Evolutionary conservation across 2,113 vertebrate species (phyloP), one percentile per base, ranked within the genome.

Genomic region (Amazona vittata): DNA sequence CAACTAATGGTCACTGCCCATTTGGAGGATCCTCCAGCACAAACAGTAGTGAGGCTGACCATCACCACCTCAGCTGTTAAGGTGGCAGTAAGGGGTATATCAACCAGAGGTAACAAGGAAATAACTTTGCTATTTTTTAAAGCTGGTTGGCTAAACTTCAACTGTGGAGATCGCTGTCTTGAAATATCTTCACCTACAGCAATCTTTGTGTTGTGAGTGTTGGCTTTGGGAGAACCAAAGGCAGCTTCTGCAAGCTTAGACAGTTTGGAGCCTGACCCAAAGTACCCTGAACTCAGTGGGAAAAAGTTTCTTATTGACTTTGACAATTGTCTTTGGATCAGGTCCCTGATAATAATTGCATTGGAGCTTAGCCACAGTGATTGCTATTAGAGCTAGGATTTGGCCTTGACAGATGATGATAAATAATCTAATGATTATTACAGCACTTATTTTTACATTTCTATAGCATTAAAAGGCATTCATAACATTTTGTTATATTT

Each of bases 391-490:
- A 97, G 63, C 82, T 52, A 5, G 71, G 81, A 93, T 84, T 96
- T 86, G 93, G 86, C 89, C 82, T 84, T 85, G 77, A 94, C 39
- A 83, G 88, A 77, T 43, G 87, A 91, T 83, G 90, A 90, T 79
- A 92, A 97, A 95, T 74, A 92, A 97, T 46, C 44, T 85, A 81
- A 76, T 70, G 85, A 77, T 94, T 91, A 95, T 96, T 93, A 75
- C 59, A 85, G 80, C 53, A 73, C 41, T 92, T 92, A 82, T 96
- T 94, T 67, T 91, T 91, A 77, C 75, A 80, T 95, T 97, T 97
- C 89, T 97, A 94, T 90, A 78, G 93, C 85, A 89, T 94, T 96
- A 95, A 93, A 85, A 94, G 35, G 79, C 87, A 96, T 95, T 96
- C 94, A 97, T 93, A 70, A 82, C 11, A 29, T 73, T 96, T 94